Base-by-base conservation (phyloP, 2,888 invertebrate species). In the Parelbella ahira region DNA sequence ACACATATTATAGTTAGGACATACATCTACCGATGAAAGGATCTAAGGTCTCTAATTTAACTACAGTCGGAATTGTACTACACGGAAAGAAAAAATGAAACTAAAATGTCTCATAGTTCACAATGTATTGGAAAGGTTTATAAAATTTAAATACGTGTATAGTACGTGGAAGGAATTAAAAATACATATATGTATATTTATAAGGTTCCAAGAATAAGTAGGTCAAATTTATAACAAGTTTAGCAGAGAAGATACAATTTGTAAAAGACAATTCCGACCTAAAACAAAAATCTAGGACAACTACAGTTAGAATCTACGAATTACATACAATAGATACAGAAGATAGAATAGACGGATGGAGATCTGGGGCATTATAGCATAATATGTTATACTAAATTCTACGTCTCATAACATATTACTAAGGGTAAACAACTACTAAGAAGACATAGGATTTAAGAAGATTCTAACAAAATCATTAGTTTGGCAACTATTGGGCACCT, bases 271-370 rank as follows among this genome's bases (percentile, higher is more conserved):
- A 54, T 58, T 61, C 62, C 43, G 55, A 63, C 47, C 44, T 54
- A 65, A 42, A 37, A 21, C 34, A 62, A 60, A 72, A 54, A 70
- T 72, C 77, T 80, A 86, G 60, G 61, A 73, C 50, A 70, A 61
- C 78, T 78, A 81, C 68, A 66, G 58, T 67, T 73, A 70, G 67
- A 68, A 45, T 70, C 82, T 83, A 84, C 73, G 48, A 53, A 67
- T 69, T 80, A 83, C 77, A 74, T 79, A 77, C 60, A 79, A 73
- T 83, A 84, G 75, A 73, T 82, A 86, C 71, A 84, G 81, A 79
- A 84, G 82, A 81, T 83, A 86, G 73, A 67, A 66, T 72, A 79
- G 86, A 87, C 88, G 88, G 88, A 88, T 88, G 88, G 88, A 88
- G 87, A 84, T 84, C 88, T 88, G 88, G 88, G 88, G 88, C 88